phyloP scores from a whole-genome alignment of 1,140 invertebrate species.

The Theocolax elegans region DNA sequence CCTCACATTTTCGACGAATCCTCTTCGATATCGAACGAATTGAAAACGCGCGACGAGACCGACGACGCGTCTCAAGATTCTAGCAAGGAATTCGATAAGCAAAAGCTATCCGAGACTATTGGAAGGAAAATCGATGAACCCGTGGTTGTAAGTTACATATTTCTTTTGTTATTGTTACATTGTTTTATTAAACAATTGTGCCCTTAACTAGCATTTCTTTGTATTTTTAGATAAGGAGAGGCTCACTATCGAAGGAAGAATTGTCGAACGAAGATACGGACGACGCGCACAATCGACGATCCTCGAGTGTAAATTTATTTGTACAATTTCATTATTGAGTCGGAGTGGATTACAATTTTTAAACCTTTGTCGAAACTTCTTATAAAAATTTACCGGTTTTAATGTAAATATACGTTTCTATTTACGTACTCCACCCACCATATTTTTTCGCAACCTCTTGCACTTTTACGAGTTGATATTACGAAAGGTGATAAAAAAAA shows the following conservation, averaged over 20 bases:
- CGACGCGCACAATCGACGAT: slow-evolving; percentile 59
- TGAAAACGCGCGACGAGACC: slow-evolving; percentile 27
- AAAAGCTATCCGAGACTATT: slow-evolving; percentile 27
- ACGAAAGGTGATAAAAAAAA: too few species aligned
- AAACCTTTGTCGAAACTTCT: too few species aligned
- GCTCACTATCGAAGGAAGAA: slow-evolving; percentile 59
- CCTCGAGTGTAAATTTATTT: slow-evolving; percentile 58
- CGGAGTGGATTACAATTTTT: too few species aligned
- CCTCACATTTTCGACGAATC: too few species aligned
- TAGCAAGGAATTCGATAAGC: slow-evolving; percentile 33
- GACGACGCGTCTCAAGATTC: slow-evolving; percentile 27
- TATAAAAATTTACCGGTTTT: too few species aligned
- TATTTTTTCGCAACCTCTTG: too few species aligned
- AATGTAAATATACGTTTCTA: too few species aligned
- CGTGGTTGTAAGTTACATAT: slow-evolving; percentile 15
- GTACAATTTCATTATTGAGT: too few species aligned
- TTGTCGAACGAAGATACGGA: slow-evolving; percentile 62
- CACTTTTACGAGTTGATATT: too few species aligned
- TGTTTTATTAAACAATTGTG: not conserved
- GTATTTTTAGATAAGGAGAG: slow-evolving; percentile 44
- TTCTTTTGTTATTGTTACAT: not conserved
- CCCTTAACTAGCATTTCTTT: too few species aligned
- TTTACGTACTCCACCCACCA: too few species aligned
- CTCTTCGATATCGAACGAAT: not conserved
- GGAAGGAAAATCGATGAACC: slow-evolving; percentile 45